These are phyloP conservation scores for Miniopterus natalensis DNA, from an alignment of 2,113 vertebrate species.

Conservation along the genomic window DNA sequence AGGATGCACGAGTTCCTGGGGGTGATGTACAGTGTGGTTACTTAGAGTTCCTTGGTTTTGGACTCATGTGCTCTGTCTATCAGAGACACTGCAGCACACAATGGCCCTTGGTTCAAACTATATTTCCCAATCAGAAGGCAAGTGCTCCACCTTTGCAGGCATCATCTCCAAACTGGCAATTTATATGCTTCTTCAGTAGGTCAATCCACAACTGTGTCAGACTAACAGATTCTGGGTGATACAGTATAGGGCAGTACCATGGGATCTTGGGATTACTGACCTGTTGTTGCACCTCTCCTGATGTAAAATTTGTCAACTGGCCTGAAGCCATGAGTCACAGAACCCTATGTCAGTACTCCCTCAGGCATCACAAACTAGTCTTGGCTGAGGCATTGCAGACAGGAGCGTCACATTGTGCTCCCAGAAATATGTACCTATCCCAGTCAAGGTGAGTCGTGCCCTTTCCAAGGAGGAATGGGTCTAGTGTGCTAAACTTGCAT, in stretches of 20 bases:
- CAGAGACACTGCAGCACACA: background rate
- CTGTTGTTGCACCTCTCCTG: background rate
- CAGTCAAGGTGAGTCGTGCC: background rate
- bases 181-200: background rate
- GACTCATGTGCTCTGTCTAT: background rate
- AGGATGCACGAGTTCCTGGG: background rate
- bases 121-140: background rate
- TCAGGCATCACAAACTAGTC: background rate
- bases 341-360: background rate
- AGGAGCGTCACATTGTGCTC: background rate
- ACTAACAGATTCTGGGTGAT: background rate
- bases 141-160: background rate
- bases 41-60: no score
- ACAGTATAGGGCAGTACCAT: background rate
- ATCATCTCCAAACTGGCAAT: background rate
- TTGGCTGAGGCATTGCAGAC: background rate
- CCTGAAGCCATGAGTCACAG: background rate
- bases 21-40: background rate
- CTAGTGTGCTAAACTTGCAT: no score
- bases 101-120: no score
- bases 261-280: background rate
- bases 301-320: background rate
- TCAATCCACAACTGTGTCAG: background rate
- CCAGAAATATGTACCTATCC: background rate
- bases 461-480: background rate